phyloP scores from a whole-genome alignment of 2,888 invertebrate species.

The Trichopoda pennipes region DNA sequence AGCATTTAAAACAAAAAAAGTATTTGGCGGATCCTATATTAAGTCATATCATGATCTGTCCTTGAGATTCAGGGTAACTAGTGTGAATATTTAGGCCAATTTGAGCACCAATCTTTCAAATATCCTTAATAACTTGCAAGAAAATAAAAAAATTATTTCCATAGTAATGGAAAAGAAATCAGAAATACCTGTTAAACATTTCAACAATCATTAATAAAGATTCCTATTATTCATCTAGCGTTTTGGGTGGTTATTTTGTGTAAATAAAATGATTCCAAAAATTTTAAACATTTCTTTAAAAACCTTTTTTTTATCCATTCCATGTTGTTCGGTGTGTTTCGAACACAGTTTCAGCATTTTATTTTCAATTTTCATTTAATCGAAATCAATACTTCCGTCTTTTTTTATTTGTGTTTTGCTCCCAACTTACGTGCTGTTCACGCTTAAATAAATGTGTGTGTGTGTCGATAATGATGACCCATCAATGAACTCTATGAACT shows the following conservation, averaged over 20 bases:
- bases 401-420: neutral
- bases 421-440: neutral
- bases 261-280: neutral
- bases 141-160: no score
- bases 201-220: no score
- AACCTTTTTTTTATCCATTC: neutral
- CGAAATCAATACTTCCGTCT: slow-evolving; percentile 1
- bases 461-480: slow-evolving; percentile 38
- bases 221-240: no score
- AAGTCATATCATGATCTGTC: no score
- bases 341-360: neutral
- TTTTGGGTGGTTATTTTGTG: neutral
- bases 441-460: neutral
- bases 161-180: no score
- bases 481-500: slow-evolving; percentile 36
- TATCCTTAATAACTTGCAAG: no score
- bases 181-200: neutral
- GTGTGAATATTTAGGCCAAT: no score
- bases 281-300: neutral
- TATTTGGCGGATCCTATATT: no score
- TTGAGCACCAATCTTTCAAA: no score
- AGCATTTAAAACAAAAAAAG: no score
- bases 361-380: slow-evolving; percentile 36
- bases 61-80: no score
- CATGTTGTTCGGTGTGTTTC: neutral